These are phyloP conservation scores for Hyppa rectilinea DNA, from an alignment of 2,888 invertebrate genomes.

Conservation along the genomic window DNA sequence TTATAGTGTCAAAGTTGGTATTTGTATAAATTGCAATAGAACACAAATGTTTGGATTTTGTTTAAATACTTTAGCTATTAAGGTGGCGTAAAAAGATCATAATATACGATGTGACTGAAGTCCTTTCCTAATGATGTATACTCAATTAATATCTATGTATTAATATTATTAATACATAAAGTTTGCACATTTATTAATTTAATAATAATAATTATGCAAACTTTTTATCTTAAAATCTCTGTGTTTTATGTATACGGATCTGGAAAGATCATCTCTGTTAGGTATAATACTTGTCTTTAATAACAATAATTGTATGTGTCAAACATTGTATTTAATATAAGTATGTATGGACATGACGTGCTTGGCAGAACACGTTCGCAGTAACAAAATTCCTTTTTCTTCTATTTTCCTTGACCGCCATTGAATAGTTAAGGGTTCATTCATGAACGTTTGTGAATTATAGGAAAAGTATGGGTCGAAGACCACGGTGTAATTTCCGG, in stretches of 20 bases:
- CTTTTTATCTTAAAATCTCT: neutral
- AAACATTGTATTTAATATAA: slow-evolving; percentile 2
- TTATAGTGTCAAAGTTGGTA: neutral
- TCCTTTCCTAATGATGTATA: neutral
- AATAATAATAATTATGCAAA: slow-evolving; percentile 2
- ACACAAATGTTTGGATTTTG: neutral
- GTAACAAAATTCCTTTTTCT: neutral
- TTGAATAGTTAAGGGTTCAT: neutral
- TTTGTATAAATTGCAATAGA: neutral
- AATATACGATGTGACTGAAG: neutral
- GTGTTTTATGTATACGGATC: slow-evolving; percentile 8
- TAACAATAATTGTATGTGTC: neutral
- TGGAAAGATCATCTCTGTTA: neutral
- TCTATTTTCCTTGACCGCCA: neutral
- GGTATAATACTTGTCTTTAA: too few species aligned
- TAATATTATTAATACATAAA: too few species aligned
- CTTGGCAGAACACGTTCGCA: neutral
- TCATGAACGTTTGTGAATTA: neutral
- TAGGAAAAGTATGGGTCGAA: slow-evolving; percentile 1
- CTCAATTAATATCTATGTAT: too few species aligned
- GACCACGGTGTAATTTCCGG: neutral
- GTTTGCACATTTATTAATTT: too few species aligned
- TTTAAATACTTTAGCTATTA: neutral
- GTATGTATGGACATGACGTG: slow-evolving; percentile 1
- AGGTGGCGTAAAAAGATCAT: neutral